Evolutionary conservation across 2,113 vertebrate genomes (phyloP).

Genomic region (Apistogramma diplotaenia): DNA sequence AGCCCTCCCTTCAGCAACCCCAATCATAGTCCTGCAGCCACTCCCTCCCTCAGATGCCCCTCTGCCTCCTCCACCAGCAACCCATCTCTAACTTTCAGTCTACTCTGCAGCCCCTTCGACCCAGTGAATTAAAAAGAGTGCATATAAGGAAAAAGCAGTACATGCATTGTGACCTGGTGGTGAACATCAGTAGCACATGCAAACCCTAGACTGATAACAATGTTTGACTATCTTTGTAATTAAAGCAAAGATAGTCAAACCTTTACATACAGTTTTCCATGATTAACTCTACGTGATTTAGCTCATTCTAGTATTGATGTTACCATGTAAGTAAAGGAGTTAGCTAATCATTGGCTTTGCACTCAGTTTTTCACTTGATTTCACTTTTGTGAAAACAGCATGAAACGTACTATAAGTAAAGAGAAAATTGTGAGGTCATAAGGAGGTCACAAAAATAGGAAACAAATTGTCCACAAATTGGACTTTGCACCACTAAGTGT

Average conservation of each 20-base stretch:
- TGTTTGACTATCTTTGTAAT: background rate
- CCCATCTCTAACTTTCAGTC: slow-evolving; percentile 39
- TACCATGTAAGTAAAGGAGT: background rate
- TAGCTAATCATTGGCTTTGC: background rate
- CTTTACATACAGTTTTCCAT: background rate
- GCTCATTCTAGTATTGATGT: background rate
- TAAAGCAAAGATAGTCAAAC: background rate
- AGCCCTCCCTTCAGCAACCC: slow-evolving; percentile 62
- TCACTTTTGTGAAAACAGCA: background rate
- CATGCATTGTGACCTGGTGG: background rate
- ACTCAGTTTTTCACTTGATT: background rate
- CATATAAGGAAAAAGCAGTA: background rate
- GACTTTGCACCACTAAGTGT: background rate
- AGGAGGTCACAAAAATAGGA: background rate
- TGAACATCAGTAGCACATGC: background rate
- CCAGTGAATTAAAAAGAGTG: background rate
- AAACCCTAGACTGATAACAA: background rate
- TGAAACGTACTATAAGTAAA: background rate
- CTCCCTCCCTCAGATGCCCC: slow-evolving; percentile 23
- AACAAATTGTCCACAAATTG: background rate
- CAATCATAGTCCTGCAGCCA: slow-evolving; percentile 60
- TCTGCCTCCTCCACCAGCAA: slow-evolving; percentile 30
- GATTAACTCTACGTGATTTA: background rate
- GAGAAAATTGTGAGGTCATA: background rate
- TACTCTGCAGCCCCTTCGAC: slow-evolving; percentile 5